Conservation (phyloP, 64 coral and sea anemone genomes). For the Hydrozoanthus tunicans region DNA sequence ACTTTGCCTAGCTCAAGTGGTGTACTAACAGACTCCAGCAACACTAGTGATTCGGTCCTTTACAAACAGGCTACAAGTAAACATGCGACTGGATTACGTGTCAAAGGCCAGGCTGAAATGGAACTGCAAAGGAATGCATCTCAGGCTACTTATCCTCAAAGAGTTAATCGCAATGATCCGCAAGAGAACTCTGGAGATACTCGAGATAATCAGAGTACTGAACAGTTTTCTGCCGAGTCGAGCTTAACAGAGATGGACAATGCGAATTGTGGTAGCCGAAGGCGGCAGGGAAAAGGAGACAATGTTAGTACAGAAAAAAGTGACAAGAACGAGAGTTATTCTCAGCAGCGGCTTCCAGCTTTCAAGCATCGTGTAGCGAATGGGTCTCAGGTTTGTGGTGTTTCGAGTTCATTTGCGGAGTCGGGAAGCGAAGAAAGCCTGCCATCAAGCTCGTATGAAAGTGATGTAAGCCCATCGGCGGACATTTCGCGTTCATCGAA, state of each 20-base stretch:
- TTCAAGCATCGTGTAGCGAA: slow-evolving; percentile 51
- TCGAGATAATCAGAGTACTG: slow-evolving; percentile 48
- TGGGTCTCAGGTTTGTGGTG: slow-evolving; percentile 41
- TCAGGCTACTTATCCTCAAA: slow-evolving; percentile 66
- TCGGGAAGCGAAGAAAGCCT: slow-evolving; percentile 77
- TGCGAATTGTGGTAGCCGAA: slow-evolving; percentile 56
- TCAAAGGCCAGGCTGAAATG: slow-evolving; percentile 84
- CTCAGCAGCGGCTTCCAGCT: slow-evolving; percentile 39
- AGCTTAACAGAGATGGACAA: slow-evolving; percentile 58
- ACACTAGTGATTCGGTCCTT: slow-evolving; percentile 63
- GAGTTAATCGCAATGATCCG: slow-evolving; percentile 72
- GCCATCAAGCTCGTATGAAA: slow-evolving; percentile 59
- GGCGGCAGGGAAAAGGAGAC: slow-evolving; percentile 50
- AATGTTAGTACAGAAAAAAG: slow-evolving; percentile 33
- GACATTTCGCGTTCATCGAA: slow-evolving; percentile 68
- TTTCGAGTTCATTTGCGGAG: slow-evolving; percentile 76
- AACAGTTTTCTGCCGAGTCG: slow-evolving; percentile 63
- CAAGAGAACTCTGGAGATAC: slow-evolving; percentile 77
- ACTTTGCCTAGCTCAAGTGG: slow-evolving; percentile 59
- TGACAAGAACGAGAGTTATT: slow-evolving; percentile 39
- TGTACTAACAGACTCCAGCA: slow-evolving; percentile 65
- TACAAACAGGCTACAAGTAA: slow-evolving; percentile 81
- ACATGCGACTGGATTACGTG: slow-evolving; percentile 73
- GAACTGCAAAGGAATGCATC: slow-evolving; percentile 95
- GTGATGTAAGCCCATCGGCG: slow-evolving; percentile 59